Conservation (phyloP, 2,113 vertebrate genomes). For the Halichoerus grypus region DNA sequence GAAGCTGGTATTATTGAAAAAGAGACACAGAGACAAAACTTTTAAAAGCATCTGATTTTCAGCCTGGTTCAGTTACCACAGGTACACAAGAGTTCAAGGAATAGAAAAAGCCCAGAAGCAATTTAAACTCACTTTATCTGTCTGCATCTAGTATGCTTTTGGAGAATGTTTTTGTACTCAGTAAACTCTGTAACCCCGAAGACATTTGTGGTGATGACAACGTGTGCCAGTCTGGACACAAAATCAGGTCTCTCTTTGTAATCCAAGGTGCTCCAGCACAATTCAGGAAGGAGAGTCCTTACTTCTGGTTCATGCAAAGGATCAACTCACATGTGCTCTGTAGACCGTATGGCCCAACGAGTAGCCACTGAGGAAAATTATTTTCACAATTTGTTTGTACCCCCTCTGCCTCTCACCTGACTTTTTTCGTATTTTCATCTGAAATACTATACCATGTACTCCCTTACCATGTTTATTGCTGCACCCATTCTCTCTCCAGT, state of each 20-base stretch:
- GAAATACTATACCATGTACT: neutral
- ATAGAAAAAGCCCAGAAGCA: neutral
- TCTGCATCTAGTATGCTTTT: neutral
- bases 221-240: neutral
- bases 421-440: neutral
- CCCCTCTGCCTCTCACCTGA: neutral
- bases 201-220: neutral
- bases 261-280: neutral
- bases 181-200: neutral
- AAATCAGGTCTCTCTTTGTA: neutral
- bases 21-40: neutral
- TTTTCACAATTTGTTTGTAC: neutral
- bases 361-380: neutral
- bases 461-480: neutral
- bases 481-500: neutral
- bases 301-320: neutral
- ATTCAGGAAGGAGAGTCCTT: neutral
- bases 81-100: neutral
- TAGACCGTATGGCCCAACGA: neutral
- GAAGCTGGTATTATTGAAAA: neutral
- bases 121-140: neutral
- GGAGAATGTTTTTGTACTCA: neutral
- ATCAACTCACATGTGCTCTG: neutral
- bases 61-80: neutral
- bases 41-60: neutral